phyloP scores from a whole-genome alignment of 2,888 invertebrate genomes.

The Agonopterix heracliana region DNA sequence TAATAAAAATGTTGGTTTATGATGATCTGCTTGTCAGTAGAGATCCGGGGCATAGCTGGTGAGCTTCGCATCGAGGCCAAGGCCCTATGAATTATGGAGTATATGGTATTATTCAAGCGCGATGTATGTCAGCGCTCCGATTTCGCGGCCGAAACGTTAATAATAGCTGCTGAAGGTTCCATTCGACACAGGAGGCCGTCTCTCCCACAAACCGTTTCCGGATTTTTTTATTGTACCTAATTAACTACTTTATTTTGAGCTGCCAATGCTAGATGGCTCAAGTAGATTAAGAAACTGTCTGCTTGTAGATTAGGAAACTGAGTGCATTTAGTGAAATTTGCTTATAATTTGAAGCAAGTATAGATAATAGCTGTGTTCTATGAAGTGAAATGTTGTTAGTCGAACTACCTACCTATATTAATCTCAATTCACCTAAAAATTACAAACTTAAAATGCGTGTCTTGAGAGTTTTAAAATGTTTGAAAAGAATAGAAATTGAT shows the following conservation, averaged over 20 bases:
- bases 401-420: no score
- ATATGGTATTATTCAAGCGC: conserved; percentile 70
- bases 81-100: conserved; percentile 72
- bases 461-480: no score
- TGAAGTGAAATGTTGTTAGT: no score
- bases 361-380: no score
- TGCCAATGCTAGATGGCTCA: conserved; percentile 9
- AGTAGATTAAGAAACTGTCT: neutral
- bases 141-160: conserved; percentile 67
- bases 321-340: no score
- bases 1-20: neutral
- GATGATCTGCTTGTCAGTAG: no score
- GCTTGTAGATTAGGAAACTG: no score
- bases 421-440: no score
- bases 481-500: no score
- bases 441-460: no score
- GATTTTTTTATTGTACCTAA: conserved; percentile 31
- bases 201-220: conserved; percentile 53
- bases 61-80: conserved; percentile 60
- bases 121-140: conserved; percentile 66
- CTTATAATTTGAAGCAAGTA: no score
- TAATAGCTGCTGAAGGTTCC: conserved; percentile 67
- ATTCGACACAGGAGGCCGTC: conserved; percentile 62
- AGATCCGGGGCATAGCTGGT: conserved; percentile 19
- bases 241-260: conserved; percentile 15